Evolutionary conservation across 2,797 vertebrate species (phyloP).

Genomic region (Capromys pilorides): DNA sequence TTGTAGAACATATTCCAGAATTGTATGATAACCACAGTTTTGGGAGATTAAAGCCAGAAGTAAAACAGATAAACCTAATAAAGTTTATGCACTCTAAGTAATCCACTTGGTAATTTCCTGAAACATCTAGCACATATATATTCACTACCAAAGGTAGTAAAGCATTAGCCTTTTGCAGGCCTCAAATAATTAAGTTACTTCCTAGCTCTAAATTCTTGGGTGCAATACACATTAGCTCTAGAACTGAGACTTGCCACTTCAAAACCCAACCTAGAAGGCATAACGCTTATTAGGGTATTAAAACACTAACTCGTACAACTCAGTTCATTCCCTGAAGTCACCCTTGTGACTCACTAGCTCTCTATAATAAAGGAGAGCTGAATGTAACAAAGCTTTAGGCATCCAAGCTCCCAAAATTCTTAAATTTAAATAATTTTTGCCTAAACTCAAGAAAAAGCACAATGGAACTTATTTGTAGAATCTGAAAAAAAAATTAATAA

Average conservation of each 20-base stretch:
- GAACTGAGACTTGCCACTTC: not conserved
- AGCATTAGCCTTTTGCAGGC: not conserved
- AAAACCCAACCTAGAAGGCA: not conserved
- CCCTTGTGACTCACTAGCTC: not conserved
- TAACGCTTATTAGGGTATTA: not conserved
- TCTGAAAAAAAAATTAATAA: not conserved
- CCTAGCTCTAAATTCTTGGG: not conserved
- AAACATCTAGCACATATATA: not conserved
- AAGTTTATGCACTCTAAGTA: not conserved
- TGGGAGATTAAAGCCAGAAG: slow-evolving; percentile 1
- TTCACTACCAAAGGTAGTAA: not conserved
- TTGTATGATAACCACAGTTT: not conserved
- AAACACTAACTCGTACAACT: not conserved
- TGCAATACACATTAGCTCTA: not conserved
- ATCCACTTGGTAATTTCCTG: not conserved
- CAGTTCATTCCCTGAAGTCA: no score
- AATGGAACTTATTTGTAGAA: not conserved
- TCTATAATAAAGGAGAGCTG: not conserved
- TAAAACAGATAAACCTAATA: not conserved
- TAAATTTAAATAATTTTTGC: not conserved
- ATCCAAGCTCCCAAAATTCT: not conserved
- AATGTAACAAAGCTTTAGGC: not conserved
- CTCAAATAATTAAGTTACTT: not conserved
- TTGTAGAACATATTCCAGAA: not conserved
- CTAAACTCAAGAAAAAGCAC: not conserved